Evolutionary conservation across 2,797 vertebrate species (phyloP).

Genomic region (Mormyrus proboscirostris): DNA sequence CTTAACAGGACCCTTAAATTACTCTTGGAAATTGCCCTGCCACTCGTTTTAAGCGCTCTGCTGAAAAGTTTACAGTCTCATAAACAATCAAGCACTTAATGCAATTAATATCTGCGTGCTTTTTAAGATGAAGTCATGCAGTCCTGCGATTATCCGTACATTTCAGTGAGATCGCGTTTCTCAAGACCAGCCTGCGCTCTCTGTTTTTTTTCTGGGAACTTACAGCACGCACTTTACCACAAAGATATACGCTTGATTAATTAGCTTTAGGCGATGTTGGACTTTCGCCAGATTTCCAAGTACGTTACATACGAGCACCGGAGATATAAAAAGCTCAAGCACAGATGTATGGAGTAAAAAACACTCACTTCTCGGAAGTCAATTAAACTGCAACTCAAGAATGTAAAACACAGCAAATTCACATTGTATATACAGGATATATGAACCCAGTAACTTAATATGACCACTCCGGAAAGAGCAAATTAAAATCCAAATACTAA

Average conservation of each 20-base stretch:
- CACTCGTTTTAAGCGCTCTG: neutral
- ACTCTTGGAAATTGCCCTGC: neutral
- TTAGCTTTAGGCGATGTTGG: conserved; percentile 7
- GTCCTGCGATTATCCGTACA: neutral
- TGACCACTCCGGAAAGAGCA: neutral
- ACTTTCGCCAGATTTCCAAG: neutral
- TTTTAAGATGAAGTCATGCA: neutral
- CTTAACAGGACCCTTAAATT: neutral
- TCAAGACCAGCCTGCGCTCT: neutral
- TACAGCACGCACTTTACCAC: neutral
- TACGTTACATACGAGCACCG: neutral
- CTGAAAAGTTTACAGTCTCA: neutral
- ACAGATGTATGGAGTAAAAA: neutral
- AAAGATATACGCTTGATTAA: neutral
- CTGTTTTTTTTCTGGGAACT: neutral
- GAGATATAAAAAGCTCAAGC: too few relatives aligned
- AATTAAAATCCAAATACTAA: neutral
- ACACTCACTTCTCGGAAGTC: neutral
- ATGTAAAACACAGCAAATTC: neutral
- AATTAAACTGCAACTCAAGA: neutral
- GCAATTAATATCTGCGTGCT: neutral
- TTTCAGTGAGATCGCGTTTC: neutral
- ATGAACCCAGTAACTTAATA: neutral
- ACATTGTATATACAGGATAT: neutral
- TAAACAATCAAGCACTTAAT: neutral